Evolutionary conservation across 2,888 invertebrate genomes (phyloP).

Genomic region (Andrena flavipes): DNA sequence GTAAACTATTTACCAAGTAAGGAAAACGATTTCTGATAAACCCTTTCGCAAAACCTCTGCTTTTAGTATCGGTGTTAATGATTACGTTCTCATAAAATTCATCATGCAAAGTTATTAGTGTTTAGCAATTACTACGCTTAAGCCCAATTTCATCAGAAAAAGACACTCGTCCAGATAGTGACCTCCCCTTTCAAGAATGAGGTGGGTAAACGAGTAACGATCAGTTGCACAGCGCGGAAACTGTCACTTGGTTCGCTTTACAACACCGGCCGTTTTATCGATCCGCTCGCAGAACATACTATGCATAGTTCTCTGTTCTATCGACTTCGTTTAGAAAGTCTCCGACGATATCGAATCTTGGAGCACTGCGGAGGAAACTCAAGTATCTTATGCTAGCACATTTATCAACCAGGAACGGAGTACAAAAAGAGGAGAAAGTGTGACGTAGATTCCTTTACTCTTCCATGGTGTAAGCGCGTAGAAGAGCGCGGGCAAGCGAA

Average conservation of each 20-base stretch:
- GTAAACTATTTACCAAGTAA: no score
- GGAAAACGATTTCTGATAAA: no score
- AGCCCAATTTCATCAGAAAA: neutral
- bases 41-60: no score
- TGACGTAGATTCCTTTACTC: no score
- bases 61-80: no score
- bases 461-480: neutral
- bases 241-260: constrained; percentile 29
- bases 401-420: no score
- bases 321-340: neutral
- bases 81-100: no score
- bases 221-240: constrained; percentile 75
- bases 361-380: no score
- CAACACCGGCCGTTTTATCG: neutral
- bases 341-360: neutral
- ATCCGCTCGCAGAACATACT: neutral
- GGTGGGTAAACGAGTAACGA: constrained; percentile 82
- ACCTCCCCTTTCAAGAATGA: constrained; percentile 69
- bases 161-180: neutral
- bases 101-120: no score
- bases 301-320: neutral
- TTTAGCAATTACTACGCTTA: no score
- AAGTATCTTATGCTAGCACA: no score
- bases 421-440: no score
- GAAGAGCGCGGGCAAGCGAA: neutral